Evolutionary conservation across 2,888 invertebrate genomes (phyloP), one percentile per base, ranked within the genome.

Genomic region (Cataglyphis albicans): DNA sequence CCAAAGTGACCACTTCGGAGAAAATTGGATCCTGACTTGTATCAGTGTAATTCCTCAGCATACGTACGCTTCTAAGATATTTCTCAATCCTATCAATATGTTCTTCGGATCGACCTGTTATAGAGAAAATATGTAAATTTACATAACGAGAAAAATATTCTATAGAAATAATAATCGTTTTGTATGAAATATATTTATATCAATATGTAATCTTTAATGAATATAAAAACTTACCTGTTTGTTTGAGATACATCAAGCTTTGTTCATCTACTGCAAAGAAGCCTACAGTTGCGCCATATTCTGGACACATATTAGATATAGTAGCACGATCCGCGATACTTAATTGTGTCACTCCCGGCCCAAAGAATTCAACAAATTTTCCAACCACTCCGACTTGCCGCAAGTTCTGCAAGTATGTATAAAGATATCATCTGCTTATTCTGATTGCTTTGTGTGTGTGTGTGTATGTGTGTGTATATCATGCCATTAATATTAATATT

Each of bases 331-430:
- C 99, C 0, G 99, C 99, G 85, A 99, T 98, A 80, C 98, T 98
- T 5, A 99, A 95, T 81, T 97, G 97, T 0, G 96, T 95, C 4
- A 99, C 98, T 3, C 99, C 99, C 0, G 98, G 97, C 0, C 99
- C 99, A 95, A 98, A 99, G 95, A 99, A 99, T 95, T 99, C 99
- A 6, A 99, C 99, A 95, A 99, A 99, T 93, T 99, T 99, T 4
- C 99, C 99, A 75, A 99, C 99, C 9, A 99, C 99, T 57, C 99
- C 99, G 68, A 99, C 94, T 90, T 98, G 97, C 21, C 99, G 97
- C 78, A 99, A 96, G 81, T 92, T 89, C 92, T 92, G 10, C 25
- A 82, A 80, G 44, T 74, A 21, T n/a, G 35, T 21, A 61, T 48
- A 48, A 48, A 64, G 38, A 18, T 59, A 63, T 67, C 32, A 78